These are phyloP conservation scores for Watsonalla binaria DNA, from an alignment of 2,888 invertebrate genomes.

Conservation along the genomic window DNA sequence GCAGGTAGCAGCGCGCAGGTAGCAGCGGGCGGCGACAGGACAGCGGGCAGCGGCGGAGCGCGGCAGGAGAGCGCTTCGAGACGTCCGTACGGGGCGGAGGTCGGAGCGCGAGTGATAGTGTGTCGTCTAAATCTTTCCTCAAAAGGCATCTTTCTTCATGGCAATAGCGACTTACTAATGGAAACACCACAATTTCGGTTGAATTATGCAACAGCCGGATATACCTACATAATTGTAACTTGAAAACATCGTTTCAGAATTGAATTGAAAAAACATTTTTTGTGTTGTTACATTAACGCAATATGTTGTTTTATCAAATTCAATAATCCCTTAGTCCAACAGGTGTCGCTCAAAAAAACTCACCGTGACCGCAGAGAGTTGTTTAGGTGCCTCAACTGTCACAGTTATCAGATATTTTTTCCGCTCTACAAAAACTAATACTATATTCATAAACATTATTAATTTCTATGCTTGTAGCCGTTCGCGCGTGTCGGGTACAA, in stretches of 20 bases:
- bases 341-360: conserved; percentile 63
- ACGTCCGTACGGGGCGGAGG: too few species aligned
- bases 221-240: too few species aligned
- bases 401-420: conserved; percentile 63
- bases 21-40: too few species aligned
- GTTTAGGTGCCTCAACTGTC: conserved; percentile 67
- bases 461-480: conserved; percentile 32
- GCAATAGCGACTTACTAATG: too few species aligned
- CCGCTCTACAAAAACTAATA: conserved; percentile 34
- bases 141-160: too few species aligned
- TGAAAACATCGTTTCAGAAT: background rate
- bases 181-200: too few species aligned
- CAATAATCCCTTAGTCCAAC: conserved; percentile 54
- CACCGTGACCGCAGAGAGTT: conserved; percentile 61
- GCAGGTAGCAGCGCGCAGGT: too few species aligned
- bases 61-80: too few species aligned
- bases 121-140: too few species aligned
- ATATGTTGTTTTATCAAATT: conserved; percentile 53
- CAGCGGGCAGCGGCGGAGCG: too few species aligned
- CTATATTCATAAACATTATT: conserved; percentile 31
- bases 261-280: conserved; percentile 19
- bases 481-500: conserved; percentile 23
- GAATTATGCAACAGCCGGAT: too few species aligned
- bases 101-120: too few species aligned
- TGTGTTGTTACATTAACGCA: conserved; percentile 27